Conservation (phyloP, 2,888 invertebrate species). For the Cantharis rustica region DNA sequence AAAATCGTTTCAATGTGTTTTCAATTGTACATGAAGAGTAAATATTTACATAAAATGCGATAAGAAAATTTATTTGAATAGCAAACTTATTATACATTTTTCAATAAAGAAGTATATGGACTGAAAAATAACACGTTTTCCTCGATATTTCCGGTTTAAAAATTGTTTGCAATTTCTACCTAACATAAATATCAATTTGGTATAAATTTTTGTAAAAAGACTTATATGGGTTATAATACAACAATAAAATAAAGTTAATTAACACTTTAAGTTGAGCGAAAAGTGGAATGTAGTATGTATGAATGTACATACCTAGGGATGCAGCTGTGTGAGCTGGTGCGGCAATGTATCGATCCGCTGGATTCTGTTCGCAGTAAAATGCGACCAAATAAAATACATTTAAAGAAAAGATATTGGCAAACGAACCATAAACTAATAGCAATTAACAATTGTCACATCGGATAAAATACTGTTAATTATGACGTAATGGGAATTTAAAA, state of each 20-base stretch:
- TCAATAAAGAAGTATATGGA: not conserved
- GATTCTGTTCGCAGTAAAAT: not conserved
- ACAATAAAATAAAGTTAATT: not conserved
- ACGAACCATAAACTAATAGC: constrained; percentile 1
- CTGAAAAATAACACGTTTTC: not conserved
- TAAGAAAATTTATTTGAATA: not conserved
- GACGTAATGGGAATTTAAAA: not conserved
- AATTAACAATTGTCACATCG: not conserved
- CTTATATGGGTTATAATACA: not conserved
- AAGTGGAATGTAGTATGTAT: not conserved
- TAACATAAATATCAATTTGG: not conserved
- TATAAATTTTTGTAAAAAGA: not conserved
- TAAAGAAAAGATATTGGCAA: not conserved
- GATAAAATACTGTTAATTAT: not conserved
- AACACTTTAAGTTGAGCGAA: not conserved
- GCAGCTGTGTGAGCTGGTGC: not conserved
- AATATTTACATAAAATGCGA: not conserved
- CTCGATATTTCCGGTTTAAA: not conserved
- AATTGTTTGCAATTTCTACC: not conserved
- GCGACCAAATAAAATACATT: constrained; percentile 2
- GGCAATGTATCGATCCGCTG: constrained; percentile 2
- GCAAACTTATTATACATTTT: not conserved
- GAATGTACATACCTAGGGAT: not conserved
- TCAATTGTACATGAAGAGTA: not conserved
- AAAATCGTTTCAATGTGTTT: not conserved